Evolutionary conservation across 2,888 invertebrate species (phyloP).

Genomic region (Thereva unica): DNA sequence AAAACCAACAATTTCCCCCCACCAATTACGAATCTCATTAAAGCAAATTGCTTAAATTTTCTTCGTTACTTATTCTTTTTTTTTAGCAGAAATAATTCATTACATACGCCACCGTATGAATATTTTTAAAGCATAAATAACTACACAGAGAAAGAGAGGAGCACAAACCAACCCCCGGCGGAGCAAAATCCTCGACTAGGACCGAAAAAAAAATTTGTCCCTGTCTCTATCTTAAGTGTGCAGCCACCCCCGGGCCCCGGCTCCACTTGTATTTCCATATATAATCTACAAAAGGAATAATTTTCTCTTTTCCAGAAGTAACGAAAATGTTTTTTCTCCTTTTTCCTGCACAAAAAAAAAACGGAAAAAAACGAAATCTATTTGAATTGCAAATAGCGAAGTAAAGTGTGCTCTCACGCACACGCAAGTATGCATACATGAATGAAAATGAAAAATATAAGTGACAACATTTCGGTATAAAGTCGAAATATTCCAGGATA

Average conservation of each 20-base stretch:
- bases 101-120: slow-evolving; percentile 28
- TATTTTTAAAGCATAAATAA: slow-evolving; percentile 6
- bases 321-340: slow-evolving; percentile 9
- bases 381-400: slow-evolving; percentile 29
- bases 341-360: slow-evolving; percentile 1
- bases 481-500: slow-evolving; percentile 16
- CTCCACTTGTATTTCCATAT: slow-evolving; percentile 3
- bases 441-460: slow-evolving; percentile 24
- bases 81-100: slow-evolving; percentile 26
- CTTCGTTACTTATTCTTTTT: neutral
- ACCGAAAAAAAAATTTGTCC: slow-evolving; percentile 16
- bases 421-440: slow-evolving; percentile 31
- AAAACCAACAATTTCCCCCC: too few species aligned
- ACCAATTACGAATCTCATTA: slow-evolving; percentile 6
- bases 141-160: neutral
- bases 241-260: slow-evolving; percentile 5
- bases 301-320: slow-evolving; percentile 23
- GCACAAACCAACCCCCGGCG: slow-evolving; percentile 6
- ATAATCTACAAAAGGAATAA: slow-evolving; percentile 26
- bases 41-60: slow-evolving; percentile 15
- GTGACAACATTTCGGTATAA: slow-evolving; percentile 22
- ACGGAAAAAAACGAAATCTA: slow-evolving; percentile 5
- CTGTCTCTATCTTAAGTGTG: slow-evolving; percentile 26
- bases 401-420: slow-evolving; percentile 25
- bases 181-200: slow-evolving; percentile 10